These are phyloP conservation scores for Notothenia rossii DNA, from an alignment of 2,113 vertebrate genomes.

Conservation along the genomic window DNA sequence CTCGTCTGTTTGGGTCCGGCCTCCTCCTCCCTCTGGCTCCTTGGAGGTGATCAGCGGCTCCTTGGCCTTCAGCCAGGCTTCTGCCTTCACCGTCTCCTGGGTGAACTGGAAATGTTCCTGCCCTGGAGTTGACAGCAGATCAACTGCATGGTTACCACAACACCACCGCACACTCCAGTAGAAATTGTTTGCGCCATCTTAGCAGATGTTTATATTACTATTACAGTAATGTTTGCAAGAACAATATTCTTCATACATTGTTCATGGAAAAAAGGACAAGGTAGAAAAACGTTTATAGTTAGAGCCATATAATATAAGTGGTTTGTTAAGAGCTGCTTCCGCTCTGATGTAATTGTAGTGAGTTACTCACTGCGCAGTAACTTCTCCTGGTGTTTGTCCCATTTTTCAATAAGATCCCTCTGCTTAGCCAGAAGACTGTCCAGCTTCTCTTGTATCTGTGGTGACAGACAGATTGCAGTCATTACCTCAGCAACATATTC, in stretches of 20 bases:
- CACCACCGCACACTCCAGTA: neutral
- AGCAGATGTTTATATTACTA: neutral
- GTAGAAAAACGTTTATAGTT: constrained; percentile 17
- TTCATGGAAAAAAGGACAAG: constrained; percentile 23
- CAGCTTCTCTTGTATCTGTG: constrained; percentile 92
- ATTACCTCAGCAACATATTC: constrained; percentile 29
- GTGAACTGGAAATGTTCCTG: constrained; percentile 90
- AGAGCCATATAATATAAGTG: constrained; percentile 28
- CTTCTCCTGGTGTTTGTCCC: constrained; percentile 92
- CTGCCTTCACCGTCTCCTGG: constrained; percentile 88
- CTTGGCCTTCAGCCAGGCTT: constrained; percentile 91
- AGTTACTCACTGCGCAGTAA: constrained; percentile 88
- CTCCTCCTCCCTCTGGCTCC: constrained; percentile 80
- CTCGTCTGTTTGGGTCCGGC: constrained; percentile 89
- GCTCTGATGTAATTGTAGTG: neutral
- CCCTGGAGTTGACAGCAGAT: constrained; percentile 78
- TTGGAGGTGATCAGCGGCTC: constrained; percentile 86
- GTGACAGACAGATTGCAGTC: constrained; percentile 25
- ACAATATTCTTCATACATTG: constrained; percentile 29
- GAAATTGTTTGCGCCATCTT: neutral
- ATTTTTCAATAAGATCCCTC: constrained; percentile 89
- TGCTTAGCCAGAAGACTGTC: constrained; percentile 90
- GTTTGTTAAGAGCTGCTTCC: constrained; percentile 23
- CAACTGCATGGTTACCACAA: constrained; percentile 25
- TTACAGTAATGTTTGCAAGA: constrained; percentile 3